Evolutionary conservation across 2,888 invertebrate genomes (phyloP), one percentile per base, ranked within the genome.

Genomic region (Smittia aterrima): DNA sequence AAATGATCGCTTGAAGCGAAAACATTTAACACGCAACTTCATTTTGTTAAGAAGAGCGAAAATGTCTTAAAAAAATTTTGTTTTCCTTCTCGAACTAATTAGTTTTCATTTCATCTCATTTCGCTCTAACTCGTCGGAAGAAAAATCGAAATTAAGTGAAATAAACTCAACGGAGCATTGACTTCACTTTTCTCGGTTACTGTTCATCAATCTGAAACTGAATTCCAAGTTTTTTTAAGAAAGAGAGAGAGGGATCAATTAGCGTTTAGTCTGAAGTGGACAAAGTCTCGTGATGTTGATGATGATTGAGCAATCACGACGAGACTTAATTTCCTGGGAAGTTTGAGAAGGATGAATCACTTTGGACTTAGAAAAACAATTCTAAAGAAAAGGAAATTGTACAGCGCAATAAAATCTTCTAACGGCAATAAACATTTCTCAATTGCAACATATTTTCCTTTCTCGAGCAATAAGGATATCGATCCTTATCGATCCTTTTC

Each of bases 11-110:
- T 7, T 38, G 6, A 6, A 11, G 38, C 11, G 38, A 7, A 7
- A 38, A 6, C 38, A 38, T 38, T 38, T 38, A n/a, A n/a, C n/a
- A n/a, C n/a, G 11, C 38, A 38, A 38, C 11, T 38, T 38, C 38
- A 38, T 11, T 38, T 6, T 7, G 6, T 38, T 38, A 11, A 38
- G 11, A 38, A 38, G 7, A 38, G 11, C 7, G 7, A 38, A 38
- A 38, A 38, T 9, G 32, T 18, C 20, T 18, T 18, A 20, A 58
- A 58, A 58, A 22, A 13, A n/a, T 47, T 47, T 47, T 47, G 53
- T 47, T 47, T 47, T 47, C 53, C n/a, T 7, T 16, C 53, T 58
- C 58, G 22, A 64, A 27, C 64, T 64, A 64, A 64, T 64, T 64
- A 64, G 13, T 20, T 64, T 64, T n/a, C 64, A 64, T 64, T 25